phyloP scores from a whole-genome alignment of 2,113 vertebrate genomes.

The Pangasianodon hypophthalmus region DNA sequence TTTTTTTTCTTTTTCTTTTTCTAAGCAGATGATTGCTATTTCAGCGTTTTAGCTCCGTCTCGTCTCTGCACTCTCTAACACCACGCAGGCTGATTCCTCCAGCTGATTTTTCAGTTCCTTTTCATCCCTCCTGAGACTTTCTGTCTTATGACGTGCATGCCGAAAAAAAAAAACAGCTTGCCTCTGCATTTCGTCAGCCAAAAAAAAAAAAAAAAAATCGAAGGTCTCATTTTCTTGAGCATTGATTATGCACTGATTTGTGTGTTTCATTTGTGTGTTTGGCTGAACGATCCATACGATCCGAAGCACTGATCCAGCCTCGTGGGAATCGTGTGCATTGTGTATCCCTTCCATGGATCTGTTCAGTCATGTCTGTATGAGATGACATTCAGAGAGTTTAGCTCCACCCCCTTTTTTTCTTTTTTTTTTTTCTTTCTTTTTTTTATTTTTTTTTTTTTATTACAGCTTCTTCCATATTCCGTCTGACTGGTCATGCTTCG shows the following conservation, averaged over 20 bases:
- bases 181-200: conserved; percentile 54
- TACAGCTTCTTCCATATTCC: conserved; percentile 12
- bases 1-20: not conserved
- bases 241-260: conserved; percentile 45
- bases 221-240: conserved; percentile 43
- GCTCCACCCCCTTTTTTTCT: no score
- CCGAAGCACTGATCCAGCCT: not conserved
- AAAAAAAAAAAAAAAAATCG: conserved; percentile 14
- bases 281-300: conserved; percentile 30
- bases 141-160: conserved; percentile 49
- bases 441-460: not conserved
- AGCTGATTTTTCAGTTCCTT: not conserved
- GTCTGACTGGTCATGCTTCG: conserved; percentile 7
- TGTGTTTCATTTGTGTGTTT: conserved; percentile 38
- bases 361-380: conserved; percentile 2
- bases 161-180: conserved; percentile 2
- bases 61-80: conserved; percentile 20
- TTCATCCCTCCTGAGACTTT: not conserved
- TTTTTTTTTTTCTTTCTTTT: not conserved
- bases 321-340: conserved; percentile 5
- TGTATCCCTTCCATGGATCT: conserved; percentile 31
- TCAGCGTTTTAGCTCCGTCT: not conserved
- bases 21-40: conserved; percentile 17
- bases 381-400: not conserved
- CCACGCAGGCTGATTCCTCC: not conserved